phyloP scores from a whole-genome alignment of 2,888 invertebrate species.

The Stegana nigrithorax region DNA sequence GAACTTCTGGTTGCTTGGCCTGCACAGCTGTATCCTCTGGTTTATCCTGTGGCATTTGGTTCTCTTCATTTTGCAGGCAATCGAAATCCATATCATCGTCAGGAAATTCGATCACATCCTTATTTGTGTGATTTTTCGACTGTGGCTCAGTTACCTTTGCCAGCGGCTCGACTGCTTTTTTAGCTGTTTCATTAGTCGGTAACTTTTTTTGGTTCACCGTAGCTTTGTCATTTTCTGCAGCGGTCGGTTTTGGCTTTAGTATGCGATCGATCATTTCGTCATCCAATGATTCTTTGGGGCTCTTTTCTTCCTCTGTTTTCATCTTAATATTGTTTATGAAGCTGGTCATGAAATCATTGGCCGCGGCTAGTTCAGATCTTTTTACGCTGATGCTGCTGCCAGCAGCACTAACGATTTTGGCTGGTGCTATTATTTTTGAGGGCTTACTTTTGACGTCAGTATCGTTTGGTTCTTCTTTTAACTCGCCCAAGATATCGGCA shows the following conservation, averaged over 20 bases:
- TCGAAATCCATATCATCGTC: constrained; percentile 65
- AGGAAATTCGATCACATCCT: constrained; percentile 21
- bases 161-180: neutral
- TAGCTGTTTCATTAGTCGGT: neutral
- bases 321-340: constrained; percentile 64
- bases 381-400: too few relatives aligned
- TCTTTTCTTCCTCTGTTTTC: constrained; percentile 50
- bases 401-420: constrained; percentile 47
- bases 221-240: too few relatives aligned
- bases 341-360: constrained; percentile 67
- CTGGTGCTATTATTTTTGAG: constrained; percentile 48
- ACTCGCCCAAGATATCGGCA: constrained; percentile 79
- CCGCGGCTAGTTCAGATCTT: constrained; percentile 57
- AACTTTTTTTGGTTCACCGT: constrained; percentile 23
- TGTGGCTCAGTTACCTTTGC: neutral
- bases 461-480: constrained; percentile 66
- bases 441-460: constrained; percentile 1
- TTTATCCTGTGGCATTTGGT: constrained; percentile 52
- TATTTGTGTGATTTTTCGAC: constrained; percentile 13
- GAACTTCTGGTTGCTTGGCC: constrained; percentile 8
- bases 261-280: constrained; percentile 65
- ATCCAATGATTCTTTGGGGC: constrained; percentile 51
- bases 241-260: constrained; percentile 51
- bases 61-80: constrained; percentile 65
- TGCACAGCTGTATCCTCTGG: constrained; percentile 21